Conservation (phyloP, 1,140 invertebrate species). For the Heliconius eleuchia region DNA sequence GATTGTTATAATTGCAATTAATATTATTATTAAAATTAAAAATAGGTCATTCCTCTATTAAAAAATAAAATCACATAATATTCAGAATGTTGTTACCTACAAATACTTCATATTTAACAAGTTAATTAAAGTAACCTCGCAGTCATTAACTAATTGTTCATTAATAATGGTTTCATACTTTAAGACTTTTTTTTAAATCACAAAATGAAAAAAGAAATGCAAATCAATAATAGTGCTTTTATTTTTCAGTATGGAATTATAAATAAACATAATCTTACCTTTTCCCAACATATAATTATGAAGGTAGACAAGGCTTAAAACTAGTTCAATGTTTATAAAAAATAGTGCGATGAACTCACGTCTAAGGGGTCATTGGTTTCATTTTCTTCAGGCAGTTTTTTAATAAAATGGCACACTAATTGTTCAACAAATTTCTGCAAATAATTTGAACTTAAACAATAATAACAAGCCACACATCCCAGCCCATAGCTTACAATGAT, state of each 20-base stretch:
- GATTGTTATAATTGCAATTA: too few species aligned
- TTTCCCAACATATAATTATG: background rate
- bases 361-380: slow-evolving; percentile 43
- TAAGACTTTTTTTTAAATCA: background rate
- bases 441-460: slow-evolving; percentile 60
- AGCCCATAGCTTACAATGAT: slow-evolving; percentile 71
- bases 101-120: background rate
- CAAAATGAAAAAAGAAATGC: background rate
- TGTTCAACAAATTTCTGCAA: slow-evolving; percentile 61
- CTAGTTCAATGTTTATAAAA: slow-evolving; percentile 30
- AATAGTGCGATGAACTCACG: slow-evolving; percentile 50
- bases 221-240: background rate
- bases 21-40: background rate
- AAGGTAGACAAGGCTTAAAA: slow-evolving; percentile 4
- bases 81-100: background rate
- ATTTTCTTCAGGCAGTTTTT: slow-evolving; percentile 44
- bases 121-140: background rate
- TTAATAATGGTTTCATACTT: background rate
- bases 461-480: slow-evolving; percentile 78
- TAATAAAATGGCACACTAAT: slow-evolving; percentile 64
- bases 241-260: background rate
- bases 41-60: background rate
- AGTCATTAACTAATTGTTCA: background rate
- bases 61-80: background rate
- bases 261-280: slow-evolving; percentile 1